phyloP scores from a whole-genome alignment of 2,797 vertebrate genomes.

The Falco naumanni region DNA sequence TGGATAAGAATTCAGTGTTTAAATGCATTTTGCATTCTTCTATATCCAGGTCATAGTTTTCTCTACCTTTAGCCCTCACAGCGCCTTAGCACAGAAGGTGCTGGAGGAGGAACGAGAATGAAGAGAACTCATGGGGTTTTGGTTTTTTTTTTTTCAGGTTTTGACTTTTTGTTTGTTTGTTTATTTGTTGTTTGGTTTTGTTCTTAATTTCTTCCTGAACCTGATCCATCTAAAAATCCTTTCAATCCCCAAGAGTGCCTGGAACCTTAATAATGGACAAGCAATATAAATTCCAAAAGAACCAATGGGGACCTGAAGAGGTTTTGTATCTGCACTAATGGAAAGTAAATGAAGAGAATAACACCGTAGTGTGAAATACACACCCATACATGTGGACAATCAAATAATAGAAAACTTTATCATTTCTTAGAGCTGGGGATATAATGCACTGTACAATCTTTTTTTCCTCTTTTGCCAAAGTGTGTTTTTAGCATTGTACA shows the following conservation, averaged over 20 bases:
- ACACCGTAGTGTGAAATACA: slow-evolving; percentile 50
- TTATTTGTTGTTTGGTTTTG: neutral
- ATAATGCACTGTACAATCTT: slow-evolving; percentile 77
- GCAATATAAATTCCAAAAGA: slow-evolving; percentile 78
- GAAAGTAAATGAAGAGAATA: slow-evolving; percentile 38
- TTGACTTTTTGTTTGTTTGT: neutral
- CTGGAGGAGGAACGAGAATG: slow-evolving; percentile 12
- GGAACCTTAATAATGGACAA: slow-evolving; percentile 73
- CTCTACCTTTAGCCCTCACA: neutral
- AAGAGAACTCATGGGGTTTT: neutral
- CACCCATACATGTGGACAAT: slow-evolving; percentile 72
- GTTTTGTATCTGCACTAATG: slow-evolving; percentile 71
- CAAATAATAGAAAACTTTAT: slow-evolving; percentile 51
- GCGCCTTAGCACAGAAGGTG: neutral
- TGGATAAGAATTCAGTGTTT: neutral
- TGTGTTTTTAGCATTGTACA: slow-evolving; percentile 74
- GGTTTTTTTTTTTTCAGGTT: neutral
- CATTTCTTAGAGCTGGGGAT: slow-evolving; percentile 71
- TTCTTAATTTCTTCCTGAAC: slow-evolving; percentile 12
- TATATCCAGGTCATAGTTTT: neutral
- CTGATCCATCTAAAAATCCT: slow-evolving; percentile 12
- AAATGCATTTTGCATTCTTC: slow-evolving; percentile 16
- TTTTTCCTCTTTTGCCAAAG: slow-evolving; percentile 79
- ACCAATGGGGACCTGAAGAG: slow-evolving; percentile 65
- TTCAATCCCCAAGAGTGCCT: slow-evolving; percentile 76